A percentile compares a stretch with the other conserved stretches of the same genome.
Conservation (phyloP, 2,113 vertebrate genomes). For the Leptodactylus fuscus region DNA sequence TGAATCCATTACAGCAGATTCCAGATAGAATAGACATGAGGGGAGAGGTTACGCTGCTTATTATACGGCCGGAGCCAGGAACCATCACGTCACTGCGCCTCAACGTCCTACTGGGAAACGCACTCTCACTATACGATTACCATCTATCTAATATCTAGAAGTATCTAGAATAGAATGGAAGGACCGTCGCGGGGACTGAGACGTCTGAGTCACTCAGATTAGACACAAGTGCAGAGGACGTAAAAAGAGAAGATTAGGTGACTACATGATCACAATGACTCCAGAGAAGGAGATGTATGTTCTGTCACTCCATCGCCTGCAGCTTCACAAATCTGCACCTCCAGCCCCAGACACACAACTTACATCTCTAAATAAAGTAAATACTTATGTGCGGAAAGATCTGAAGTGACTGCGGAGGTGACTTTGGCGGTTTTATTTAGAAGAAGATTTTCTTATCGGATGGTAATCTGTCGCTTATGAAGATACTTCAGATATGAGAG, state of each 20-base stretch:
- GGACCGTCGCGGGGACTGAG: neutral
- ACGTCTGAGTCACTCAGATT: constrained; percentile 36
- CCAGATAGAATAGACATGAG: neutral
- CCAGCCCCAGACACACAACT: constrained; percentile 1
- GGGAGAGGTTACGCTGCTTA: neutral
- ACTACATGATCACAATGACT: constrained; percentile 40
- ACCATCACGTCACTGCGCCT: neutral
- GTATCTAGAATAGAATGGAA: neutral
- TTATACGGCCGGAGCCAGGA: neutral
- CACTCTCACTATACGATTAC: neutral
- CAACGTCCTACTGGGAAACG: neutral
- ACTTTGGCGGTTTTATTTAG: constrained; percentile 19
- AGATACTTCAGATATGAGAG: neutral
- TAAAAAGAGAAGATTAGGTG: constrained; percentile 40
- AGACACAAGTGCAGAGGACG: constrained; percentile 5
- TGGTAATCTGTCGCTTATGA: neutral
- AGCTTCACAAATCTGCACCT: neutral
- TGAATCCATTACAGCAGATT: neutral
- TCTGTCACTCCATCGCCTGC: constrained; percentile 38
- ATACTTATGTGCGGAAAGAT: constrained; percentile 38
- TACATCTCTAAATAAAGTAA: constrained; percentile 49
- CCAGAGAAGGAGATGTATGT: constrained; percentile 10
- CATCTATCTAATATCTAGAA: neutral
- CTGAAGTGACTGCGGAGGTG: constrained; percentile 43
- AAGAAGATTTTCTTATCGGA: neutral